phyloP scores from a whole-genome alignment of 30 jellyfish, hydroid and myxozoan genomes.

The Pelagia noctiluca region DNA sequence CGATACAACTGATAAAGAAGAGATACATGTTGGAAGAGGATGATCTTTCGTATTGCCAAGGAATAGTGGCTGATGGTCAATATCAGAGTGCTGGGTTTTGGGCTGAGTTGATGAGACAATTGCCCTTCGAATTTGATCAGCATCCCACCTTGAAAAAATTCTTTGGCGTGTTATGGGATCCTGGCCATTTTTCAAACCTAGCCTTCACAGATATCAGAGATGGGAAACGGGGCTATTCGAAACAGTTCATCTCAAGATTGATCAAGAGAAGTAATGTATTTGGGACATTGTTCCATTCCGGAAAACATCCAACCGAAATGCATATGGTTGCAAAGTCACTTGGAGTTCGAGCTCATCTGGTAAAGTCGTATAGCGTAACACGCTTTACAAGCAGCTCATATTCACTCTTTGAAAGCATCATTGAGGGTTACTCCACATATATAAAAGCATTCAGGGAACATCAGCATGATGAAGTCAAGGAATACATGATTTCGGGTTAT shows the following conservation, averaged over 20 bases:
- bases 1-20: neutral
- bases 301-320: slow-evolving; percentile 20
- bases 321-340: slow-evolving; percentile 33
- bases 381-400: slow-evolving; percentile 24
- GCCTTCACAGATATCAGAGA: slow-evolving; percentile 30
- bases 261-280: slow-evolving; percentile 19
- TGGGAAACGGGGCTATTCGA: slow-evolving; percentile 8
- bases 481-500: slow-evolving; percentile 11
- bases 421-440: too few relatives aligned
- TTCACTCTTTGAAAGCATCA: slow-evolving; percentile 2
- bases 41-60: slow-evolving; percentile 23
- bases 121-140: slow-evolving; percentile 30
- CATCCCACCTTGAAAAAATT: slow-evolving; percentile 29
- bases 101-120: slow-evolving; percentile 30
- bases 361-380: slow-evolving; percentile 24
- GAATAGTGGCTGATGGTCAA: slow-evolving; percentile 39
- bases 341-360: slow-evolving; percentile 42
- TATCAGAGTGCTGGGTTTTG: slow-evolving; percentile 47
- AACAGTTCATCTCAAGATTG: neutral
- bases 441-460: too few relatives aligned
- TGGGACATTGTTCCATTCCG: slow-evolving; percentile 30
- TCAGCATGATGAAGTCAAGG: slow-evolving; percentile 15
- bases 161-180: slow-evolving; percentile 33
- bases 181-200: slow-evolving; percentile 36
- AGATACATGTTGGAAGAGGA: slow-evolving; percentile 28